These are phyloP conservation scores for Helicoverpa armigera DNA, from an alignment of 1,140 invertebrate genomes.

Conservation along the genomic window DNA sequence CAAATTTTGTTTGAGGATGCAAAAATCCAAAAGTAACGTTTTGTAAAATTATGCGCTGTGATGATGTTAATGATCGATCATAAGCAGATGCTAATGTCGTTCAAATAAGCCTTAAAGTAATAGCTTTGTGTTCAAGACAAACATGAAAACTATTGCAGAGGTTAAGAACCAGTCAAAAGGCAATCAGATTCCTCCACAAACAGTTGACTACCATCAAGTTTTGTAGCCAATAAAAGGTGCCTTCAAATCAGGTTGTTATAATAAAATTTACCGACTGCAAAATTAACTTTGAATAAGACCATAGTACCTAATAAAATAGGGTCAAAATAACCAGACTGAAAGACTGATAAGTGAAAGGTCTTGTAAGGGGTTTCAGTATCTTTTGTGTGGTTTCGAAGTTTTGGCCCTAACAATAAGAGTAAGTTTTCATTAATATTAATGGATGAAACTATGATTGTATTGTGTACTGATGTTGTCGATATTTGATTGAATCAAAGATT, in stretches of 20 bases:
- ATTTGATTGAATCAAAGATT: no score
- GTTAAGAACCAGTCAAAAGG: background rate
- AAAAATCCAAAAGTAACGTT: no score
- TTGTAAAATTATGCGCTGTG: no score
- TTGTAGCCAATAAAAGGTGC: background rate
- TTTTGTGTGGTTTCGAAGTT: constrained; percentile 10
- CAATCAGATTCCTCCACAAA: background rate
- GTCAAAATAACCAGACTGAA: background rate
- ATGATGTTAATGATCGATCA: no score
- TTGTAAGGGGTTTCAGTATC: constrained; percentile 6
- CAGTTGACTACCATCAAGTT: background rate
- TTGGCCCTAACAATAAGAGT: background rate
- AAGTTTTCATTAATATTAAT: background rate
- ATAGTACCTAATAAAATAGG: background rate
- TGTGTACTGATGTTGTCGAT: background rate
- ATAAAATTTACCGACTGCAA: constrained; percentile 21
- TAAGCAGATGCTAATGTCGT: no score
- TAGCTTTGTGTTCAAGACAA: no score
- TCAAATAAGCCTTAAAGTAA: no score
- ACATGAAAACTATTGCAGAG: background rate
- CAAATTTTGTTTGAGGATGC: no score
- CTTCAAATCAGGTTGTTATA: constrained; percentile 3
- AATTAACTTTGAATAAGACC: constrained; percentile 33
- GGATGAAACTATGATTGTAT: background rate
- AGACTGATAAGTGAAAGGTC: constrained; percentile 19